Conservation (phyloP, 2,888 invertebrate genomes). For the Thereva unica region DNA sequence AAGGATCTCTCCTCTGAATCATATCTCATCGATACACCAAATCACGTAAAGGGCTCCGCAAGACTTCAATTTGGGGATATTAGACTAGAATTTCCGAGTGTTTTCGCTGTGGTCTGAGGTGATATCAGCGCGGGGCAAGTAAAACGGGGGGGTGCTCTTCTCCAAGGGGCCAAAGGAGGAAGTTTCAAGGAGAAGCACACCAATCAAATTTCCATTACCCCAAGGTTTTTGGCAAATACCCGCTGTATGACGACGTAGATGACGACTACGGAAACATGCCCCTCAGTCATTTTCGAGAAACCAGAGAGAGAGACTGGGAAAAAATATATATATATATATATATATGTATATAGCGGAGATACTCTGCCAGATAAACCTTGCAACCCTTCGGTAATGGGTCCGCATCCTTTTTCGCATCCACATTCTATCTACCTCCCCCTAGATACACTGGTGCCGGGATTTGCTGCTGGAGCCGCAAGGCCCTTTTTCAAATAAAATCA, state of each 20-base stretch:
- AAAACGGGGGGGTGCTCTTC: too few species aligned
- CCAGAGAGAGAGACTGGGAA: too few species aligned
- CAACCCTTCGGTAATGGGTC: conserved; percentile 4
- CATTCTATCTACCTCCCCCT: too few species aligned
- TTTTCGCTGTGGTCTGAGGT: neutral
- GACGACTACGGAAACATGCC: conserved; percentile 9
- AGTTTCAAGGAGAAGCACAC: neutral
- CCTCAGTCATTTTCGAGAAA: conserved; percentile 15
- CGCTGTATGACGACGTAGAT: neutral
- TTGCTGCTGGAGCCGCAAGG: conserved; percentile 1
- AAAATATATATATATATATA: too few species aligned
- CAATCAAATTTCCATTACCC: conserved; percentile 33
- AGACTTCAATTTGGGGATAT: conserved; percentile 38
- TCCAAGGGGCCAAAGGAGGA: too few species aligned
- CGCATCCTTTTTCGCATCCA: neutral
- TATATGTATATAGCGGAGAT: neutral
- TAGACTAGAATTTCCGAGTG: conserved; percentile 33
- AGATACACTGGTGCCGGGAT: neutral
- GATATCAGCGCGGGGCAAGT: neutral
- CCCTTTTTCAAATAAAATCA: conserved; percentile 26
- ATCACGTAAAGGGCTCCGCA: conserved; percentile 37
- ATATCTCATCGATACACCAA: conserved; percentile 38
- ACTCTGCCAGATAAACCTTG: conserved; percentile 2
- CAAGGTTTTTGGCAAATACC: conserved; percentile 25
- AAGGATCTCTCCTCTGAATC: neutral